Evolutionary conservation across 2,888 invertebrate genomes (phyloP).

Genomic region (Synergus gifuensis): DNA sequence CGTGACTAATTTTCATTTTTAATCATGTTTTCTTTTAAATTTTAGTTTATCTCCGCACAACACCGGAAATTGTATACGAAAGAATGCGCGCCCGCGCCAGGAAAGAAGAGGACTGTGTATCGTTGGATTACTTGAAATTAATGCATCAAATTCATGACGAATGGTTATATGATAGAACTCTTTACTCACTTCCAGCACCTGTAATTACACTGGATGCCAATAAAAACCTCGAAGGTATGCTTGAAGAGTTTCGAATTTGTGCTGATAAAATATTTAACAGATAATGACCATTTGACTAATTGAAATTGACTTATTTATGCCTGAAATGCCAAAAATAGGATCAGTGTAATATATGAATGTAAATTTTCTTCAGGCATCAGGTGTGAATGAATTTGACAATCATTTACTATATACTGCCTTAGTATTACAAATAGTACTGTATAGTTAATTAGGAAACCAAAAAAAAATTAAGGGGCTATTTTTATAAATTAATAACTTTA

Average conservation of each 20-base stretch:
- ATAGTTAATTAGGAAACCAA: not conserved
- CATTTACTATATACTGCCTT: too few species aligned
- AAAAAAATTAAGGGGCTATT: not conserved
- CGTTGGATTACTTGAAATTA: conserved; percentile 87
- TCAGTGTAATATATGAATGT: not conserved
- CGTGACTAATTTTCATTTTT: not conserved
- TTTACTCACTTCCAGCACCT: conserved; percentile 77
- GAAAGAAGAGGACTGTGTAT: conserved; percentile 89
- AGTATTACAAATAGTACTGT: not conserved
- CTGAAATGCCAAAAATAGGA: not conserved
- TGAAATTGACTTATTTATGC: not conserved
- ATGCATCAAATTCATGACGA: conserved; percentile 86
- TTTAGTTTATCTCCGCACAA: conserved; percentile 86
- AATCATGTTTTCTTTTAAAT: conserved; percentile 37
- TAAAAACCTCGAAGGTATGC: conserved; percentile 70
- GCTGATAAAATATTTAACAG: conserved; percentile 64
- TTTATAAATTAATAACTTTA: not conserved
- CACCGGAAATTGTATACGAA: conserved; percentile 86
- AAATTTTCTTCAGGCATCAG: not conserved
- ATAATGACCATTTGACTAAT: conserved; percentile 4
- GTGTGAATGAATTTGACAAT: not conserved
- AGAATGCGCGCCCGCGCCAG: conserved; percentile 88
- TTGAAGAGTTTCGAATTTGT: conserved; percentile 68
- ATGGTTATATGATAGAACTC: conserved; percentile 78
- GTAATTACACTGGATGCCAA: conserved; percentile 76